Evolutionary conservation across 2,113 vertebrate species (phyloP), one percentile per base, ranked within the genome.

Genomic region (Leptosomus discolor): DNA sequence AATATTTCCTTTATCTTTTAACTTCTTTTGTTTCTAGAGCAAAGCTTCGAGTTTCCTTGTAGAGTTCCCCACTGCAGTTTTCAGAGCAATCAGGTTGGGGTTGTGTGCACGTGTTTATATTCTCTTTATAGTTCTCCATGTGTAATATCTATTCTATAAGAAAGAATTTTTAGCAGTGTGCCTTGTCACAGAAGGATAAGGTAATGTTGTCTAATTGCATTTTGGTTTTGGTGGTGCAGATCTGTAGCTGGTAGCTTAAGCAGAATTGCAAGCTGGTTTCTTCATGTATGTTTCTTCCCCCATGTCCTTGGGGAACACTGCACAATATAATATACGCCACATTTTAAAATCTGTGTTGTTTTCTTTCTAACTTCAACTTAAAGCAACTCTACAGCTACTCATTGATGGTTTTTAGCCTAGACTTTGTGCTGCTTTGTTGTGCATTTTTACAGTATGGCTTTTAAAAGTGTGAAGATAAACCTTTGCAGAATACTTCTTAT

Each of bases 21-120:
- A 79, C 14, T 68, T 2, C 2, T 69, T 82, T 82, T 87, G 23
- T 92, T 96, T 94, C 39, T 88, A 56, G 67, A 75, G 20, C 29
- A 81, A 77, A 89, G 14, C 17, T 78, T 89, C 46, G 17, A 17
- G 46, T 91, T 69, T 85, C 8, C 15, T 65, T 34, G 9, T 26
- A 11, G 30, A 45, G 29, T 60, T 94, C 12, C 27, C 21, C 15
- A 15, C 53, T 70, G 34, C 50, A 65, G 36, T 89, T 94, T 64
- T 88, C 69, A 68, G 78, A 85, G 39, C 16, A 54, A 37, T 70
- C 6, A 4, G 16, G 85, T 90, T 90, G 48, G 41, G 13, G 34
- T 45, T 92, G 36, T 39, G 12, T 48, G 14, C 16, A 10, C 0
- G 0, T 24, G 12, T 74, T 56, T 90, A 8, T 73, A 61, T 57